A percentile compares a stretch with the other conserved stretches of the same genome.
phyloP scores from a whole-genome alignment of 2,113 vertebrate species.

The Pollachius pollachius region DNA sequence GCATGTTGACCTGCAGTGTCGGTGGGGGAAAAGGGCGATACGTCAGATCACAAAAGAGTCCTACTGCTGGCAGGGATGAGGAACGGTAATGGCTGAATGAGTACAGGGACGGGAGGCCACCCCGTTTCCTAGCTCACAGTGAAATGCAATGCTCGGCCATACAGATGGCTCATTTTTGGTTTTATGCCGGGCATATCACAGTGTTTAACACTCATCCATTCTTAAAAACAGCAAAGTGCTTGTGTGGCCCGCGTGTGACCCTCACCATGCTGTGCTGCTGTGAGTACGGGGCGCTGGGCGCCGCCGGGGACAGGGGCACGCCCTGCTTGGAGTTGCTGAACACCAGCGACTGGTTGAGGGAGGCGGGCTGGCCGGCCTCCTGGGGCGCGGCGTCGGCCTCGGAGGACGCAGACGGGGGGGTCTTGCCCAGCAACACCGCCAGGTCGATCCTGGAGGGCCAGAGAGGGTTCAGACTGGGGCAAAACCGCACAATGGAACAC shows the following conservation, averaged over 20 bases:
- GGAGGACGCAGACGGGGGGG: constrained; percentile 86
- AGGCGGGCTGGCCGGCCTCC: constrained; percentile 83
- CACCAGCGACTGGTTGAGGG: constrained; percentile 90
- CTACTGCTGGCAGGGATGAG: too few species aligned
- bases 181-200: too few species aligned
- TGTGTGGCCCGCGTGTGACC: too few species aligned
- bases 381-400: constrained; percentile 84
- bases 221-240: too few species aligned
- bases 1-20: constrained; percentile 87
- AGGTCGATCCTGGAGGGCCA: constrained; percentile 84
- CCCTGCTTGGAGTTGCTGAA: constrained; percentile 97
- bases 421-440: constrained; percentile 94
- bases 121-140: too few species aligned
- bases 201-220: too few species aligned
- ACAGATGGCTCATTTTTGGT: too few species aligned
- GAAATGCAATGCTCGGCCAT: too few species aligned
- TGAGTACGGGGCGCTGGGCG: constrained; percentile 79
- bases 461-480: neutral
- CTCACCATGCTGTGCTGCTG: constrained; percentile 95
- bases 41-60: neutral
- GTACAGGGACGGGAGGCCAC: too few species aligned
- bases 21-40: neutral
- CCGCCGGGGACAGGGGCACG: constrained; percentile 78
- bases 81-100: too few species aligned
- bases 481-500: neutral